Evolutionary conservation across 2,113 vertebrate genomes (phyloP).

Genomic region (Rissa tridactyla): DNA sequence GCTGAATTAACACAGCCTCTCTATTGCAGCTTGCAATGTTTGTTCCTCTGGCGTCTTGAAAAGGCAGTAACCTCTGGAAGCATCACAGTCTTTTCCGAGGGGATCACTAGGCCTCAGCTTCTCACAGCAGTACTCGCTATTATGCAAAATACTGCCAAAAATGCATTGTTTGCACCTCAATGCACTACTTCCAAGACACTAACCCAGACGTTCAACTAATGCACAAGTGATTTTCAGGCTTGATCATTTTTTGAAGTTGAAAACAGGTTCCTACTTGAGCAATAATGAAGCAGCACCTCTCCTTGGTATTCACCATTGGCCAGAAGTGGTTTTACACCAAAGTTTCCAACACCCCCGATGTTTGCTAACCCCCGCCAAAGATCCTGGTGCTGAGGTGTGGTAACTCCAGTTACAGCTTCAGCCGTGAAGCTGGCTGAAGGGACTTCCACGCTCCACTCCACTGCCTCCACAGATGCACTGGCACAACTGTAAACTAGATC

Average conservation of each 20-base stretch:
- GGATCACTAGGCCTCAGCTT: not conserved
- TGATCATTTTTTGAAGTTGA: not conserved
- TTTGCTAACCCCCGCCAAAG: not conserved
- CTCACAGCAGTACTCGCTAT: not conserved
- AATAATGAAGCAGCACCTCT: not conserved
- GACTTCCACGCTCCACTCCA: not conserved
- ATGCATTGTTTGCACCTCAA: not conserved
- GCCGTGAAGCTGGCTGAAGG: not conserved
- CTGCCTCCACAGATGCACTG: rapidly evolving
- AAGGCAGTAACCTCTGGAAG: not conserved
- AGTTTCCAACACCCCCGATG: not conserved
- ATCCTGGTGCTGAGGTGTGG: not conserved
- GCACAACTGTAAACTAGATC: not conserved
- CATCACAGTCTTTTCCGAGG: not conserved
- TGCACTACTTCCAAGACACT: not conserved
- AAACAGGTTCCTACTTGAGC: not conserved
- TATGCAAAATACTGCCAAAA: not conserved
- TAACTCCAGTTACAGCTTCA: not conserved
- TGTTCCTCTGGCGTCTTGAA: not conserved
- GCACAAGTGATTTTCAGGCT: not conserved
- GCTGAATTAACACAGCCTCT: not conserved
- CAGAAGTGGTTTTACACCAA: not conserved
- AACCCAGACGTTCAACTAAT: not conserved
- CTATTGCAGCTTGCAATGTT: not conserved
- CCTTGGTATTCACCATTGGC: not conserved